Evolutionary conservation across 2,888 invertebrate genomes (phyloP).

Genomic region (Hirtodrosophila trivittata): DNA sequence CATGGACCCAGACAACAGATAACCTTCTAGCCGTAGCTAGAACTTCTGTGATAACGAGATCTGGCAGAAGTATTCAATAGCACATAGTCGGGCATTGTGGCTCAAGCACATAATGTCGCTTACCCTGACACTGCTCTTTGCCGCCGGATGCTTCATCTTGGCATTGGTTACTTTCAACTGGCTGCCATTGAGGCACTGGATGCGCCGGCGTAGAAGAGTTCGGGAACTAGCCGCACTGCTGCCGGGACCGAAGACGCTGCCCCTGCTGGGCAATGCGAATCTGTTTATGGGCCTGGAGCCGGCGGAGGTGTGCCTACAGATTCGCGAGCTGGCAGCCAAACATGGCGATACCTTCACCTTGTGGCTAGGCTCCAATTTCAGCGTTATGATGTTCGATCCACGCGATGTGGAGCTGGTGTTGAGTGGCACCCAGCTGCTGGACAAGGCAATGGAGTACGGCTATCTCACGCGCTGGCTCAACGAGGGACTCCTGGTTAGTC

Average conservation of each 20-base stretch:
- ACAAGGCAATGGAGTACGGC: slow-evolving; percentile 59
- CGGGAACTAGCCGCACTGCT: slow-evolving; percentile 49
- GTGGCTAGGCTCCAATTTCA: slow-evolving; percentile 51
- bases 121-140: slow-evolving; percentile 2
- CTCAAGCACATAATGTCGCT: slow-evolving; percentile 23
- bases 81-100: not conserved
- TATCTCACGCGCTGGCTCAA: slow-evolving; percentile 63
- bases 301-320: slow-evolving; percentile 30
- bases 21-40: too few relatives aligned
- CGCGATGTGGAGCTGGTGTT: slow-evolving; percentile 58
- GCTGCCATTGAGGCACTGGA: slow-evolving; percentile 17
- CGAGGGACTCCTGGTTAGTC: slow-evolving; percentile 66
- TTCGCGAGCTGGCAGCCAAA: slow-evolving; percentile 31
- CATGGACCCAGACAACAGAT: slow-evolving; percentile 13
- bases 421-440: slow-evolving; percentile 43
- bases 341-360: slow-evolving; percentile 54
- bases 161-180: slow-evolving; percentile 15
- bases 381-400: slow-evolving; percentile 55
- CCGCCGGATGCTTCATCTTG: slow-evolving; percentile 25
- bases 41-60: slow-evolving; percentile 2
- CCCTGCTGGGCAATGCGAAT: slow-evolving; percentile 84
- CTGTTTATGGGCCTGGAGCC: slow-evolving; percentile 59
- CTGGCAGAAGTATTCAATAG: not conserved
- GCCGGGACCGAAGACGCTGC: slow-evolving; percentile 81
- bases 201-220: slow-evolving; percentile 35